phyloP scores from a whole-genome alignment of 2,888 invertebrate genomes.

The Arenicola marina region DNA sequence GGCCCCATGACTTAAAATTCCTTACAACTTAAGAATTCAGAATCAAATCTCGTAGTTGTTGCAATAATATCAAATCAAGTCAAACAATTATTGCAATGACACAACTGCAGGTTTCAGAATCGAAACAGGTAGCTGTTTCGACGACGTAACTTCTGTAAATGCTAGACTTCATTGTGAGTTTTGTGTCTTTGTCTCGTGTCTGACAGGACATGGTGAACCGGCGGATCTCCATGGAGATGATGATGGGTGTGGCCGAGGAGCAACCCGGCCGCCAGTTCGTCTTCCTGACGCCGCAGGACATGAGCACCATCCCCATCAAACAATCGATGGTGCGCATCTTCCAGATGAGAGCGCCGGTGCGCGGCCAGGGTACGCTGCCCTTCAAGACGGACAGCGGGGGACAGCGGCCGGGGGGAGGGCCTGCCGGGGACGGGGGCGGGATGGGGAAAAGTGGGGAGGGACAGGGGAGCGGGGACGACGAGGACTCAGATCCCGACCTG shows the following conservation, averaged over 20 bases:
- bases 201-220: slow-evolving; percentile 83
- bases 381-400: no score
- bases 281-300: slow-evolving; percentile 81
- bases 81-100: no score
- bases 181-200: neutral
- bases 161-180: neutral
- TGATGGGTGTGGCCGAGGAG: slow-evolving; percentile 75
- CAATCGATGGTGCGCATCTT: slow-evolving; percentile 41
- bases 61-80: neutral
- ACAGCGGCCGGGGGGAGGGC: no score
- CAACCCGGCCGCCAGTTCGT: slow-evolving; percentile 76
- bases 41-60: neutral
- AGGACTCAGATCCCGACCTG: no score
- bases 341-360: slow-evolving; percentile 54
- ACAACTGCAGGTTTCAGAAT: no score
- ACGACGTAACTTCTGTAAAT: no score
- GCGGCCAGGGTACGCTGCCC: slow-evolving; percentile 25
- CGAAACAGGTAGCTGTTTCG: no score
- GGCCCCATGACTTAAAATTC: no score
- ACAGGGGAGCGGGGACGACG: no score
- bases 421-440: no score
- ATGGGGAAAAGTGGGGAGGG: no score
- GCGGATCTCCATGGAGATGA: slow-evolving; percentile 76
- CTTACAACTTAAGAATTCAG: neutral
- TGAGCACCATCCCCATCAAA: slow-evolving; percentile 45